Percentiles rank a stretch among this genome's conserved stretches.
These are phyloP conservation scores for Mycalesis mineus DNA, from an alignment of 2,888 invertebrate species.

Conservation along the genomic window DNA sequence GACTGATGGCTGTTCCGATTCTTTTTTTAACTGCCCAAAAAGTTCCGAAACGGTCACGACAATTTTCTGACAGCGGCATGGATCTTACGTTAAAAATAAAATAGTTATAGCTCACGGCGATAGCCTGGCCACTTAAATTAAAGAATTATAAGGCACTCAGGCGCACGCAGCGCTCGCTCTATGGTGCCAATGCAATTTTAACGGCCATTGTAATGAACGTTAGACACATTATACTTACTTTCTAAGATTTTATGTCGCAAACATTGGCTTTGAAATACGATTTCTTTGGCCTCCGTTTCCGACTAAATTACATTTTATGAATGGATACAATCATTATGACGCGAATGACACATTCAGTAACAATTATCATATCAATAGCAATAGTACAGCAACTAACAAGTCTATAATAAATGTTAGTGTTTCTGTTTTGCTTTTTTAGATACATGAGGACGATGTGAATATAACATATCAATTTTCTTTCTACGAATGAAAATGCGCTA, in stretches of 20 bases:
- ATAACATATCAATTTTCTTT: too few relatives aligned
- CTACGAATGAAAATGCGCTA: too few relatives aligned
- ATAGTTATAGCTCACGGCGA: constrained; percentile 1
- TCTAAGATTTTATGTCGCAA: constrained; percentile 44
- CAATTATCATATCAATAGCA: too few relatives aligned
- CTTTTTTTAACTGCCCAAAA: constrained; percentile 59
- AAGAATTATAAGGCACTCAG: constrained; percentile 40
- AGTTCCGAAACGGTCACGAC: constrained; percentile 45
- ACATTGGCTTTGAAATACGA: constrained; percentile 31
- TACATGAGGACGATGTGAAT: too few relatives aligned
- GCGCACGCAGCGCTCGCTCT: constrained; percentile 38
- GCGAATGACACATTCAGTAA: not conserved
- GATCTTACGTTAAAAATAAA: constrained; percentile 10
- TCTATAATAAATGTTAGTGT: too few relatives aligned
- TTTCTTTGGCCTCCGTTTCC: constrained; percentile 26
- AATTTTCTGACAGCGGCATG: constrained; percentile 31
- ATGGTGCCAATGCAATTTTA: constrained; percentile 37
- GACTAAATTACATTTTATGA: not conserved
- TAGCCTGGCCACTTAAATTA: constrained; percentile 37
- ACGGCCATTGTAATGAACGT: constrained; percentile 49
- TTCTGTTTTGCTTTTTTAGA: too few relatives aligned
- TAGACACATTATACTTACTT: constrained; percentile 39
- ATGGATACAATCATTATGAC: not conserved
- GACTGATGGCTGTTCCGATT: constrained; percentile 52
- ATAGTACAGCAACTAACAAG: too few relatives aligned